Percentiles rank a stretch among this genome's conserved stretches.
These are phyloP conservation scores for Acanthacorydalis orientalis DNA, from an alignment of 2,888 invertebrate genomes.

Conservation along the genomic window DNA sequence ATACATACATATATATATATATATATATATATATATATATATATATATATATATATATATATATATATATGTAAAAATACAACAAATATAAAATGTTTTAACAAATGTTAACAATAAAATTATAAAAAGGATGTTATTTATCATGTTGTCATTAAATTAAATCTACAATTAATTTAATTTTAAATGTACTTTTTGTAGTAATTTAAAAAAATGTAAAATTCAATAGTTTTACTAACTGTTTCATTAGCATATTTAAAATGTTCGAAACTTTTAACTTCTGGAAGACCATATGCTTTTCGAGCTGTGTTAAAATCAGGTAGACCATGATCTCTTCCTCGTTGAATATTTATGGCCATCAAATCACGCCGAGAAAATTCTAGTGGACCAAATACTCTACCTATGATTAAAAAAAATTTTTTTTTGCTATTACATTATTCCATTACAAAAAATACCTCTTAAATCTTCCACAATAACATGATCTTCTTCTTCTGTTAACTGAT, in stretches of 20 bases:
- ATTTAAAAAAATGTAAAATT: too few species aligned
- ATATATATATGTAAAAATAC: too few species aligned
- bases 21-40: too few species aligned
- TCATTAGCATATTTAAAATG: constrained; percentile 15
- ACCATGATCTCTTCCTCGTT: constrained; percentile 36
- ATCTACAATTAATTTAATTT: too few species aligned
- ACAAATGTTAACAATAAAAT: too few species aligned
- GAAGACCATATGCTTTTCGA: constrained; percentile 28
- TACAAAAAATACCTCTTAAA: constrained; percentile 26
- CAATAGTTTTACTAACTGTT: background rate
- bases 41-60: too few species aligned
- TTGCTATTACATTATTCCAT: background rate
- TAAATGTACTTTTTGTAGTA: too few species aligned
- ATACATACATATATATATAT: too few species aligned
- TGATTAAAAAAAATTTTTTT: background rate
- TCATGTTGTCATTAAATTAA: too few species aligned
- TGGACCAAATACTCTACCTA: constrained; percentile 32
- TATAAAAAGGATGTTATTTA: too few species aligned
- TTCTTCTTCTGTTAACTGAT: constrained; percentile 34
- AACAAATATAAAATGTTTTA: too few species aligned
- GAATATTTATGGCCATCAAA: constrained; percentile 39
- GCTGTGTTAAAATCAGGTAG: constrained; percentile 43
- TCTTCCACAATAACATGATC: constrained; percentile 39
- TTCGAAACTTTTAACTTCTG: constrained; percentile 13
- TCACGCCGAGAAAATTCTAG: constrained; percentile 38